phyloP scores from a whole-genome alignment of 2,888 invertebrate genomes.

The Coecobrya sp. region DNA sequence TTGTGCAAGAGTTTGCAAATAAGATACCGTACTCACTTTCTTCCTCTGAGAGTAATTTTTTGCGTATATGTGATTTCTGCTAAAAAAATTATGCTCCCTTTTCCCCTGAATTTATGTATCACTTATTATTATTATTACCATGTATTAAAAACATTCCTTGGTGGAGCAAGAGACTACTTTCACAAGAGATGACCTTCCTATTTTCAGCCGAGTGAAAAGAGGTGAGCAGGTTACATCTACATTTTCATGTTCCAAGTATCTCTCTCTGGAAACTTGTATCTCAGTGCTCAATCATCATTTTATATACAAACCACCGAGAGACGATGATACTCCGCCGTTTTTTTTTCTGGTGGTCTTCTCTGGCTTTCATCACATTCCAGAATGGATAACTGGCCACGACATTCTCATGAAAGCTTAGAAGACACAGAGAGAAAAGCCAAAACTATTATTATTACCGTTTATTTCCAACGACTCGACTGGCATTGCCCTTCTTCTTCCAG shows the following conservation, averaged over 20 bases:
- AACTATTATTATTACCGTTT: too few species aligned
- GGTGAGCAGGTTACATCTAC: not conserved
- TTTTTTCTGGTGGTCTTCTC: not conserved
- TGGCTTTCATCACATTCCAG: constrained; percentile 12
- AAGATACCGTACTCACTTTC: not conserved
- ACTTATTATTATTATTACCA: not conserved
- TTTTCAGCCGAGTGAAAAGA: not conserved
- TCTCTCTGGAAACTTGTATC: too few species aligned
- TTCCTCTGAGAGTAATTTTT: constrained; percentile 49
- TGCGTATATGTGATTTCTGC: constrained; percentile 3
- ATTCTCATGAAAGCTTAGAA: too few species aligned
- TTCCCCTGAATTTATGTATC: not conserved
- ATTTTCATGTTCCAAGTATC: too few species aligned
- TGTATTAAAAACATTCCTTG: constrained; percentile 2
- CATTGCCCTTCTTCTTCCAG: not conserved
- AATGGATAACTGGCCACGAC: constrained; percentile 1
- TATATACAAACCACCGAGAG: too few species aligned
- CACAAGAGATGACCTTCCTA: not conserved
- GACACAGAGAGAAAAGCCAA: not conserved
- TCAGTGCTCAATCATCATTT: too few species aligned
- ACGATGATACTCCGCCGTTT: not conserved
- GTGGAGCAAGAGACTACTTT: constrained; percentile 23
- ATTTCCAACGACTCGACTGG: not conserved
- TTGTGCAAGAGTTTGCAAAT: not conserved
- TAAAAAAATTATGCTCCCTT: not conserved